Conservation (phyloP, 2,797 vertebrate species). For the Fistularia commersonii region DNA sequence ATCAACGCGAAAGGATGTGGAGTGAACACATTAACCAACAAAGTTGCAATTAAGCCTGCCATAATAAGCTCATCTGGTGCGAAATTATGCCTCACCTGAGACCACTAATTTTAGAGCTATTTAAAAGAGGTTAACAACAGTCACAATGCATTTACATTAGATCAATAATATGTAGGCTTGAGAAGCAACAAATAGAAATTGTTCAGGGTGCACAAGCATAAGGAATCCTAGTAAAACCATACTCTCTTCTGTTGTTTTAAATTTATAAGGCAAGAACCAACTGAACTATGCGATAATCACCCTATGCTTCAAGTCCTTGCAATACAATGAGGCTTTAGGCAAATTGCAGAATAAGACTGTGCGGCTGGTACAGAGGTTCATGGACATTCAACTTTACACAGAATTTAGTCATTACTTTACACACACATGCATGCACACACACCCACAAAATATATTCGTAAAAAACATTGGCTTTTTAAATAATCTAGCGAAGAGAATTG, state of each 20-base stretch:
- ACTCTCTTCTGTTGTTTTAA: too few species aligned
- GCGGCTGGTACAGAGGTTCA: conserved; percentile 32
- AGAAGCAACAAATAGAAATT: conserved; percentile 42
- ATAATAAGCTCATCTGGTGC: conserved; percentile 69
- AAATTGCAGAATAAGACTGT: conserved; percentile 40
- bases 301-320: conserved; percentile 20
- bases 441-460: too few species aligned
- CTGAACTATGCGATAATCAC: conserved; percentile 21
- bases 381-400: conserved; percentile 17
- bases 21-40: conserved; percentile 54
- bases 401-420: conserved; percentile 14
- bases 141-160: conserved; percentile 21
- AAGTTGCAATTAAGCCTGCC: conserved; percentile 69
- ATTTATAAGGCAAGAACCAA: conserved; percentile 32
- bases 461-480: too few species aligned
- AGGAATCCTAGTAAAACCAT: too few species aligned
- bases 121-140: conserved; percentile 68
- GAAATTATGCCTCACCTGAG: conserved; percentile 69
- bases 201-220: too few species aligned
- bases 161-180: conserved; percentile 10
- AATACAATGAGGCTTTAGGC: conserved; percentile 38
- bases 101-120: conserved; percentile 71
- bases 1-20: conserved; percentile 46
- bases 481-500: too few species aligned
- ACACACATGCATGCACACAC: too few species aligned